These are phyloP conservation scores for Nasonia vitripennis DNA, from an alignment of 1,140 invertebrate genomes.

Conservation along the genomic window DNA sequence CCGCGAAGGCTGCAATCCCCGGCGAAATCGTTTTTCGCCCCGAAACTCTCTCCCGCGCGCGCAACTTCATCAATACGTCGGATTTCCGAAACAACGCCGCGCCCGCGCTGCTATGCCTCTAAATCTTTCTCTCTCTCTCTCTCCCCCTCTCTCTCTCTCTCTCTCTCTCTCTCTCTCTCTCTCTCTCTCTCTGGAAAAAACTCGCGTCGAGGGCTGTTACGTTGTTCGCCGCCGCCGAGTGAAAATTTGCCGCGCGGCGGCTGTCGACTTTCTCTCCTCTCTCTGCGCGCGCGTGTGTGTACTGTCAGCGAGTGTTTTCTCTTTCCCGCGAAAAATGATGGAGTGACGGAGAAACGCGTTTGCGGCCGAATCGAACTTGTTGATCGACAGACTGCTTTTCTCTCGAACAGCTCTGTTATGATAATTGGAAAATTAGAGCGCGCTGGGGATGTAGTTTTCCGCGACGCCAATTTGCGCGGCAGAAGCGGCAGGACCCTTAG, in stretches of 20 bases:
- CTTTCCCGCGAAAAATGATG: not conserved
- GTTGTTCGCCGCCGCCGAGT: not conserved
- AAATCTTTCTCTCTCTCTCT: slow-evolving; percentile 15
- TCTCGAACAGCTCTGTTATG: not conserved
- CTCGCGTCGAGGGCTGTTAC: slow-evolving; percentile 1
- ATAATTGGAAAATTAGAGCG: not conserved
- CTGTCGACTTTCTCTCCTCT: not conserved
- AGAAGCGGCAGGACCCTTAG: not conserved
- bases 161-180: not conserved
- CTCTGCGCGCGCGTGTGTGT: not conserved
- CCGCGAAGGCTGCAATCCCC: not conserved
- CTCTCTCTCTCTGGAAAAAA: not conserved
- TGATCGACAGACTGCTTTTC: not conserved
- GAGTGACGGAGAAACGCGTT: not conserved
- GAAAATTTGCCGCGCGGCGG: not conserved
- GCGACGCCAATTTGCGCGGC: not conserved
- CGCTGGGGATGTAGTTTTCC: no score
- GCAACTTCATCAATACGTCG: slow-evolving; percentile 41
- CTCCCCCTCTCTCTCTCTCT: not conserved
- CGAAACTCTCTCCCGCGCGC: not conserved
- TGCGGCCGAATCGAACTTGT: not conserved
- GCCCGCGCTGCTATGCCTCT: not conserved
- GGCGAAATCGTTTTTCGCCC: slow-evolving; percentile 23
- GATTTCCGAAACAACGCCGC: slow-evolving; percentile 33
- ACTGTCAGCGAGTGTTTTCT: not conserved